phyloP scores from a whole-genome alignment of 2,113 vertebrate genomes.

The Zosterops borbonicus region DNA sequence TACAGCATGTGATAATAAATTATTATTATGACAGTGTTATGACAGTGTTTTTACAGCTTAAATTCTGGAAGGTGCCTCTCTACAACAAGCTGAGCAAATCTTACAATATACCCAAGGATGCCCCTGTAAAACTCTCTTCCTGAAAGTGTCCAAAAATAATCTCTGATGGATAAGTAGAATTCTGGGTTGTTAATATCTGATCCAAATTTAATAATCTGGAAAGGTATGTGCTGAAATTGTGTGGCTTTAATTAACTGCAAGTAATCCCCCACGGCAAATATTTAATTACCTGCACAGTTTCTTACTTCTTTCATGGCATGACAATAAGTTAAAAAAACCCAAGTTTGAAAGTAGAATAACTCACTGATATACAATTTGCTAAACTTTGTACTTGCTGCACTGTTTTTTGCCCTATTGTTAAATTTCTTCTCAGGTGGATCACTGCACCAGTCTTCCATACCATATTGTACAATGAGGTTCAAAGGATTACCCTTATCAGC shows the following conservation, averaged over 20 bases:
- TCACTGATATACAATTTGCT: slow-evolving; percentile 26
- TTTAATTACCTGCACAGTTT: slow-evolving; percentile 77
- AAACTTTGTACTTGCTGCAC: slow-evolving; percentile 39
- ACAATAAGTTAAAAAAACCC: slow-evolving; percentile 68
- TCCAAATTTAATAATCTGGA: slow-evolving; percentile 75
- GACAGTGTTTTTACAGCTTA: neutral
- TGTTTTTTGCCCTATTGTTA: neutral
- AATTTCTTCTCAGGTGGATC: neutral
- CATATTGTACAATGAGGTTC: neutral
- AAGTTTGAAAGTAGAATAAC: slow-evolving; percentile 63
- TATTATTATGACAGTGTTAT: neutral
- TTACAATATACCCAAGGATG: neutral
- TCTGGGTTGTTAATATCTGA: slow-evolving; percentile 69
- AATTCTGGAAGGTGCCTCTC: neutral
- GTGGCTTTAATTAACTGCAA: slow-evolving; percentile 79
- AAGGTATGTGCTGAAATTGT: slow-evolving; percentile 59
- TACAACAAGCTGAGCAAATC: neutral
- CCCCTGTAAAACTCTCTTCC: neutral
- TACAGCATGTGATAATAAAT: neutral
- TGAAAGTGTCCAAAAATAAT: slow-evolving; percentile 45
- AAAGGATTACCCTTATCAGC: neutral
- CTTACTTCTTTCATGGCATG: slow-evolving; percentile 55
- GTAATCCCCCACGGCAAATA: slow-evolving; percentile 75
- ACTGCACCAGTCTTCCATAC: neutral
- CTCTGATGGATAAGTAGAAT: slow-evolving; percentile 66